A percentile compares a stretch with the other conserved stretches of the same genome.
Evolutionary conservation across 1,140 invertebrate genomes (phyloP).

Genomic region (Mylabris phalerata): DNA sequence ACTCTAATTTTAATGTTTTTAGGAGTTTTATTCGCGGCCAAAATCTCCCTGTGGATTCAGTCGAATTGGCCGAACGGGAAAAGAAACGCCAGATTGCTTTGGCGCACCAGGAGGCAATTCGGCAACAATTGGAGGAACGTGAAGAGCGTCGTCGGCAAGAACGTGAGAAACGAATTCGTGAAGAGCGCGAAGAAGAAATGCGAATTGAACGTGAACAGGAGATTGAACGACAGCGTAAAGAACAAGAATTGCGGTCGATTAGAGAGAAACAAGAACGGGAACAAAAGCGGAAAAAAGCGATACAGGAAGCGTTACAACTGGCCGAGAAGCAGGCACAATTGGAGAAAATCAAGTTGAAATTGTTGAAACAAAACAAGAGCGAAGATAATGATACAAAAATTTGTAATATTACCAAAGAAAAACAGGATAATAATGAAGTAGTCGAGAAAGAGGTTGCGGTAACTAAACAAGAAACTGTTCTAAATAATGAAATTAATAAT

Average conservation of each 20-base stretch:
- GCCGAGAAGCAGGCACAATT: conserved; percentile 53
- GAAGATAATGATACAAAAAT: conserved; percentile 18
- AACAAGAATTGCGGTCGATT: conserved; percentile 49
- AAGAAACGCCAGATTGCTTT: conserved; percentile 59
- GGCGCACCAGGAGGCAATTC: conserved; percentile 64
- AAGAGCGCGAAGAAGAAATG: conserved; percentile 61
- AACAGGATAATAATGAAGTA: conserved; percentile 4
- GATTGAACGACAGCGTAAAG: conserved; percentile 53
- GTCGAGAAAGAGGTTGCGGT: background rate
- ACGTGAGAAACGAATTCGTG: conserved; percentile 50
- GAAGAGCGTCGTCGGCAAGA: conserved; percentile 59
- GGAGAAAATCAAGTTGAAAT: conserved; percentile 48
- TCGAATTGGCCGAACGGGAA: conserved; percentile 60
- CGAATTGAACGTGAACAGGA: conserved; percentile 59
- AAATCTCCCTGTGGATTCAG: conserved; percentile 62
- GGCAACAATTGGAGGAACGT: conserved; percentile 63
- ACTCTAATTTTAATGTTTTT: conserved; percentile 13
- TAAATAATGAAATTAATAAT: conserved; percentile 26
- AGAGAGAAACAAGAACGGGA: conserved; percentile 56
- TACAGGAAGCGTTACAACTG: conserved; percentile 53
- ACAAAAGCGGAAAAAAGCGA: conserved; percentile 50
- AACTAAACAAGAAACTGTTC: background rate
- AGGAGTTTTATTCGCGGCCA: conserved; percentile 55
- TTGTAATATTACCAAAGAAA: conserved; percentile 22
- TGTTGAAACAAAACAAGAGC: conserved; percentile 27